Evolutionary conservation across 35 echinoderm and acorn worm species (phyloP), one percentile per base, ranked within the genome.

Genomic region (Anneissia japonica): DNA sequence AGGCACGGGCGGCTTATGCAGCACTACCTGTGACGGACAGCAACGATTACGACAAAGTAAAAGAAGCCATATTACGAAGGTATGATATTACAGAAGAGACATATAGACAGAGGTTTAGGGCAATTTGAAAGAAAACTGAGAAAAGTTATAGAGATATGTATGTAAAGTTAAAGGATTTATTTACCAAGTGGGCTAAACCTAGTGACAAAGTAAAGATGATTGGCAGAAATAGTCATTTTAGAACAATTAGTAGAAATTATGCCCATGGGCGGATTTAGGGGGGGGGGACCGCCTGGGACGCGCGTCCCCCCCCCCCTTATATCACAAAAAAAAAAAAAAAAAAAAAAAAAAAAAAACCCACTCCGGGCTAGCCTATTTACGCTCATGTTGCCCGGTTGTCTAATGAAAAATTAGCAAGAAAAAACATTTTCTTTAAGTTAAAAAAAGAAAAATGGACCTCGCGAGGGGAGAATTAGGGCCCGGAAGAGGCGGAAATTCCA

Each of bases 41-140:
- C 72, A 32, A 83, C 6, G 11, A 1, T 30, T 83, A 83, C 35
- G 81, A 83, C 6, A 83, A 83, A 4, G 81, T 83, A 11, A 83
- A 83, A 30, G 40, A 83, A 31, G 81, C 81, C 28, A 83, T 83
- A 19, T 10, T 83, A 21, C 46, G 46, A 43, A 23, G 81, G 30
- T 83, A 83, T 51, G 81, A 83, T 34, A 46, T 83, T 30, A 83
- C 81, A 55, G 39, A 83, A 21, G 81, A 83, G 34, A 51, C 81
- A 1, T 83, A 83, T 34, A 46, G 81, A 5, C 81, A 83, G 35
- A 83, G 40, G 32, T 83, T 83, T 26, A 46, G 81, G 17, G 29
- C 39, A 11, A 51, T 46, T 0, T 55, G 1, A 16, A 83, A 51
- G 32, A 43, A 28, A 32, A 10, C 34, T 0, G 30, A 23, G 38